Evolutionary conservation across 2,888 invertebrate genomes (phyloP).

Genomic region (Trilocha varians): DNA sequence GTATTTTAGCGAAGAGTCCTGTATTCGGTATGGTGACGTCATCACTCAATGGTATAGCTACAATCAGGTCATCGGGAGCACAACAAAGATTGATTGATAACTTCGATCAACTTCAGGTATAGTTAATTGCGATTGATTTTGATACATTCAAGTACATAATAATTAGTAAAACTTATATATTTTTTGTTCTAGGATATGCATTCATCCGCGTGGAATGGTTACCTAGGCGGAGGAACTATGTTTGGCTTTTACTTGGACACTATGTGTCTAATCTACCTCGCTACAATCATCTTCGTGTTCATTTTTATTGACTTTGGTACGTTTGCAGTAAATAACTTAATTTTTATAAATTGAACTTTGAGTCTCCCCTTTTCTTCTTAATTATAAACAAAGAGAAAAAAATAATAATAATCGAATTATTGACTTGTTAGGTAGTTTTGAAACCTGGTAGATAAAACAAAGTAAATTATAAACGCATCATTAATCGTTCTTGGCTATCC

Average conservation of each 20-base stretch:
- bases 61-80: slow-evolving; percentile 80
- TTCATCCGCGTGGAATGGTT: slow-evolving; percentile 78
- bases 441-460: no score
- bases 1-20: slow-evolving; percentile 79
- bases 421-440: no score
- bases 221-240: slow-evolving; percentile 73
- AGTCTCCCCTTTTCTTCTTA: no score
- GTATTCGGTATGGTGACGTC: slow-evolving; percentile 85
- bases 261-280: slow-evolving; percentile 76
- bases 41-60: slow-evolving; percentile 81
- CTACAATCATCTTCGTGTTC: slow-evolving; percentile 77
- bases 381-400: no score
- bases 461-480: no score
- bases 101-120: slow-evolving; percentile 75
- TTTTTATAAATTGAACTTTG: neutral
- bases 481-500: no score
- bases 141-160: no score
- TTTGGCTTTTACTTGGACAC: slow-evolving; percentile 79
- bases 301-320: slow-evolving; percentile 63
- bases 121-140: no score
- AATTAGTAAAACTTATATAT: slow-evolving; percentile 1
- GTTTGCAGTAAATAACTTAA: no score
- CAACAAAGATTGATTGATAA: slow-evolving; percentile 75
- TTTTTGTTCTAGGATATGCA: slow-evolving; percentile 70
- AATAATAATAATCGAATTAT: no score